These are phyloP conservation scores for Cyanistes caeruleus DNA, from an alignment of 2,113 vertebrate genomes.

Conservation along the genomic window DNA sequence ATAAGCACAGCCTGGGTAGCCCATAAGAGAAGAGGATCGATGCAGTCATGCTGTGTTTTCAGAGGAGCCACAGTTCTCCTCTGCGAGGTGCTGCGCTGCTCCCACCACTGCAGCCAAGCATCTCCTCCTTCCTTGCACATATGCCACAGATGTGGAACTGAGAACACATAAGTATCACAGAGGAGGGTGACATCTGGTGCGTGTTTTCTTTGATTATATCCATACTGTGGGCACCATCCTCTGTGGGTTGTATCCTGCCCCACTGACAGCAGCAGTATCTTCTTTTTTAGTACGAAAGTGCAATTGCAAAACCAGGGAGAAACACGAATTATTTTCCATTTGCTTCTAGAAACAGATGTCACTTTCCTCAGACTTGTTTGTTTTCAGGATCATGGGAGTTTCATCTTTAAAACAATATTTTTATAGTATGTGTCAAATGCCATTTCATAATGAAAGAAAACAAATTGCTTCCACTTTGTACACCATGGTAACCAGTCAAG, in stretches of 20 bases:
- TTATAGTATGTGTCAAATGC: not conserved
- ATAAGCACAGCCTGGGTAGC: not conserved
- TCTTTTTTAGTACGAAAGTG: not conserved
- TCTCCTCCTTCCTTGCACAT: not conserved
- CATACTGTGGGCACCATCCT: accelerated
- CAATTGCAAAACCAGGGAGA: not conserved
- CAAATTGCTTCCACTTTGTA: not conserved
- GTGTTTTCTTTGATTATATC: not conserved
- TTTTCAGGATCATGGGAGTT: not conserved
- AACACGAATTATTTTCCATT: not conserved
- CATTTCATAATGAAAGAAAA: not conserved
- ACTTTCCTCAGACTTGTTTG: not conserved
- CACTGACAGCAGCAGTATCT: not conserved
- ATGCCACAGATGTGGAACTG: not conserved
- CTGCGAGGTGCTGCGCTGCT: not conserved
- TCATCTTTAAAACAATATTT: slow-evolving; percentile 10
- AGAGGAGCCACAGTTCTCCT: not conserved
- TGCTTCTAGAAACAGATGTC: not conserved
- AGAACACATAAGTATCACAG: not conserved
- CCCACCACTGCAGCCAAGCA: not conserved
- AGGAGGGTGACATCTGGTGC: not conserved
- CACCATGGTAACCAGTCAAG: not conserved
- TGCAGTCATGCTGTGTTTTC: accelerated
- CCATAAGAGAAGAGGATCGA: accelerated
- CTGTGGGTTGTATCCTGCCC: not conserved